Base-by-base conservation (phyloP, 2,113 vertebrate genomes). In the Larimichthys crocea region DNA sequence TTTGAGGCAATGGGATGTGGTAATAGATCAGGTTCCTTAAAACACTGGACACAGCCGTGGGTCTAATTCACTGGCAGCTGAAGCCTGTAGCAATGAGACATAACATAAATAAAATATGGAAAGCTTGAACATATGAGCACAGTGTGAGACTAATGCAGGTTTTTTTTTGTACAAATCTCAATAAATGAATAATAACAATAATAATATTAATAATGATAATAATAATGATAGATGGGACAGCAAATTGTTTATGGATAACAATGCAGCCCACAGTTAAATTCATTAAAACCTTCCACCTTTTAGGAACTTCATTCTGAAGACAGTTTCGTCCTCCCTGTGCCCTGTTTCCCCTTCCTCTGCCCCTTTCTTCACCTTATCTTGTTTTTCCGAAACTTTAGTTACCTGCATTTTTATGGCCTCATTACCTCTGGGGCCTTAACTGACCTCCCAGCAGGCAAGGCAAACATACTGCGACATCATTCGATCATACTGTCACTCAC, bases 401-500 rank as follows among this genome's bases (percentile, higher is more conserved):
- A 71, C 76, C 77, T 87, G 81, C 83, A 89, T 93, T 93, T 92
- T 90, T 85, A 94, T 90, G 89, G 91, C 86, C 77, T 95, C 90
- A 93, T 95, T 94, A 92, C 91, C 74, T 76, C 71, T 1, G 22
- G 56, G 90, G 93, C 88, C 83, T 63, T 35, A 66, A 60, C 57
- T 44, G 85, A 88, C 92, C 91, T 86, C 80, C 35, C 35, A 48
- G 80, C 73, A 20, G 85, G 60, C 59, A 44, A 88, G 85, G 84
- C 88, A 92, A 90, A 92, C 92, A 87, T 20, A 62, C 74, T 66
- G 74, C 40, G 14, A 79, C 88, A 87, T 86, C 90, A 84, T 81
- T 93, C 91, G 76, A 91, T 93, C 91, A 91, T 66, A 49, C 88
- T 92, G 91, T 91, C 93, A 91, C 76, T 94, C 86, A 86, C 48